Conservation (phyloP, 2,797 vertebrate species). For the Alectoris magna region DNA sequence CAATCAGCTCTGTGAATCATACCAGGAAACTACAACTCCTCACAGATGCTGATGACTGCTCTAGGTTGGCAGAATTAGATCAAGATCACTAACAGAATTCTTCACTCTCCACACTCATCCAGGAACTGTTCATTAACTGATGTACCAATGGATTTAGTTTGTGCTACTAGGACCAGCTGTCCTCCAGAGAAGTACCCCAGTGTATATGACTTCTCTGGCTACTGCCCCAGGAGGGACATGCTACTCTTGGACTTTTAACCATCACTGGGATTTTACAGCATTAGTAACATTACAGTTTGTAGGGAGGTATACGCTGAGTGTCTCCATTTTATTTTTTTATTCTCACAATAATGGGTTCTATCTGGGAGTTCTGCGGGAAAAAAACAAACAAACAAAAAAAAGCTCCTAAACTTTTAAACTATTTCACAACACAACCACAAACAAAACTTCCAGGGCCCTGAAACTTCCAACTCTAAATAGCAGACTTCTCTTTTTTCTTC, state of each 20-base stretch:
- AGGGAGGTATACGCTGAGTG: neutral
- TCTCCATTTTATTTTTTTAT: neutral
- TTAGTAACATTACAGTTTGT: neutral
- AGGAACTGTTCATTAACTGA: neutral
- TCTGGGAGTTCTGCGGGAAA: fast-evolving
- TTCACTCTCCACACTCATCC: neutral
- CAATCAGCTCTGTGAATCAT: neutral
- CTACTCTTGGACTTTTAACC: neutral
- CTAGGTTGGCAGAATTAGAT: neutral
- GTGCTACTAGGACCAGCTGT: neutral
- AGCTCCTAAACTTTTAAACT: neutral
- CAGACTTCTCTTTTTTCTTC: neutral
- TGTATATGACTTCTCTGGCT: neutral
- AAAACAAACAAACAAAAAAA: neutral
- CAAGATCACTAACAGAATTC: neutral
- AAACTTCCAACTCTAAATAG: neutral
- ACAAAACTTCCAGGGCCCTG: neutral
- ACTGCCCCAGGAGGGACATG: neutral
- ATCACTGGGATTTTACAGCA: neutral
- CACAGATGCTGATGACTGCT: neutral
- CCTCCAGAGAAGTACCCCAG: fast-evolving
- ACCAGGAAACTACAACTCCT: neutral
- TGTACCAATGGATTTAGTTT: neutral
- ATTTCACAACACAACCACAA: neutral
- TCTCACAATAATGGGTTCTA: neutral